Evolutionary conservation across 2,888 invertebrate species (phyloP).

Genomic region (Halictus ligatus): DNA sequence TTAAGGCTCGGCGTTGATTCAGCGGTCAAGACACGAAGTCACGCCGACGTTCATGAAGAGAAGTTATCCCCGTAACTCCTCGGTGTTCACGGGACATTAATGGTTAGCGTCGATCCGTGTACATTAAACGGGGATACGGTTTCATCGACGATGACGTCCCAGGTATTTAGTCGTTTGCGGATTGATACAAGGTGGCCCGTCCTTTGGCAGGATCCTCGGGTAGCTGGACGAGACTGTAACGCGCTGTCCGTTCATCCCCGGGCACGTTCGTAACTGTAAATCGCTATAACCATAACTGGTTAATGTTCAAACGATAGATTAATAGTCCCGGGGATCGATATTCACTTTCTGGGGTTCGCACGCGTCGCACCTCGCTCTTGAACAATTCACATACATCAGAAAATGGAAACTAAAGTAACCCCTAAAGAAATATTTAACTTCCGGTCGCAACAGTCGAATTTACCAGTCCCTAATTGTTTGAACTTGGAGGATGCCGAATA

Average conservation of each 20-base stretch:
- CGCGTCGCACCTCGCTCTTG: neutral
- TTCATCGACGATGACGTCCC: constrained; percentile 50
- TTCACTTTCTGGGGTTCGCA: too few species aligned
- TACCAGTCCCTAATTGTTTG: neutral
- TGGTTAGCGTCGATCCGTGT: constrained; percentile 71
- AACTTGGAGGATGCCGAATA: neutral
- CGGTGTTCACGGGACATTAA: constrained; percentile 66
- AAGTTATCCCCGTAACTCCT: constrained; percentile 59
- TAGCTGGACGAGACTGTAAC: constrained; percentile 15
- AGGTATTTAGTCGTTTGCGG: constrained; percentile 38
- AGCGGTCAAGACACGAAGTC: neutral
- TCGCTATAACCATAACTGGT: constrained; percentile 30
- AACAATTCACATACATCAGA: neutral
- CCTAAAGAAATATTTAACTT: neutral
- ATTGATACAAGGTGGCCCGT: constrained; percentile 44
- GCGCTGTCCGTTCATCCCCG: constrained; percentile 29
- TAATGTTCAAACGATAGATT: neutral
- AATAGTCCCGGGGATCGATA: too few species aligned
- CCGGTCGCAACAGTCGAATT: neutral
- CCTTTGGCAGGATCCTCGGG: constrained; percentile 29
- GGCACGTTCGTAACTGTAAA: constrained; percentile 23
- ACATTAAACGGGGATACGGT: constrained; percentile 55
- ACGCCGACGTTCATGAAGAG: constrained; percentile 41
- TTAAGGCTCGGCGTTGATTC: neutral
- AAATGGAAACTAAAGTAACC: neutral